Base-by-base conservation (phyloP, 2,888 invertebrate species). In the Apotomis turbidana region DNA sequence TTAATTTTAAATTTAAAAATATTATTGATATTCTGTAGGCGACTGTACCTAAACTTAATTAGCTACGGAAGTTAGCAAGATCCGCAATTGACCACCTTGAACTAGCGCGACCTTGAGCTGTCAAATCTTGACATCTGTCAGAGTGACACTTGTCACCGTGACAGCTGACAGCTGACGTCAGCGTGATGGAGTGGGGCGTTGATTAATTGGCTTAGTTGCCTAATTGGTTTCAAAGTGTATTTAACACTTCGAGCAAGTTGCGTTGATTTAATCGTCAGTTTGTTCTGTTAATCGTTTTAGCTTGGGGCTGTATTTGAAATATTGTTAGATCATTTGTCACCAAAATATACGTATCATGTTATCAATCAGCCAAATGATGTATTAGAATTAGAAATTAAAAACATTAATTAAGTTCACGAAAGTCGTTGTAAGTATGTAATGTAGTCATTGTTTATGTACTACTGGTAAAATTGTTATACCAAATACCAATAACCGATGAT, bases 91-190 rank as follows among this genome's bases (percentile, higher is more conserved):
- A 67, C 78, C 80, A 78, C 85, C 83, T 81, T 81, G 79, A 83
- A 81, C 82, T 67, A 70, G 62, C 74, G 74, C 76, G 80, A 79
- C 90, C 87, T 89, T 86, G 87, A 82, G 77, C 81, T 86, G 88
- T 88, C 87, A 87, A 76, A 79, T 73, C 64, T 13, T 87, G 87
- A 86, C 89, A 85, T 80, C 79, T 86, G 87, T 86, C 87, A 87
- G 76, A 77, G 74, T 83, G 88, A 87, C 89, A 82, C 74, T 64
- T 86, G 86, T 86, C 87, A 87, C 76, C 76, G 74, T 83, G 88
- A 87, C 89, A 81, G 74, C 60, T 75, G 80, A 79, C 82, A 78
- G 82, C 83, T 85, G 87, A 87, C 87, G 82, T 73, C 82, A 64
- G 75, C 74, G 79, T 86, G 89, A 88, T 83, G 79, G 80, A 75